These are phyloP conservation scores for Aurelia coerulea DNA, from an alignment of 30 jellyfish, hydroid and myxozoan genomes.

Conservation along the genomic window DNA sequence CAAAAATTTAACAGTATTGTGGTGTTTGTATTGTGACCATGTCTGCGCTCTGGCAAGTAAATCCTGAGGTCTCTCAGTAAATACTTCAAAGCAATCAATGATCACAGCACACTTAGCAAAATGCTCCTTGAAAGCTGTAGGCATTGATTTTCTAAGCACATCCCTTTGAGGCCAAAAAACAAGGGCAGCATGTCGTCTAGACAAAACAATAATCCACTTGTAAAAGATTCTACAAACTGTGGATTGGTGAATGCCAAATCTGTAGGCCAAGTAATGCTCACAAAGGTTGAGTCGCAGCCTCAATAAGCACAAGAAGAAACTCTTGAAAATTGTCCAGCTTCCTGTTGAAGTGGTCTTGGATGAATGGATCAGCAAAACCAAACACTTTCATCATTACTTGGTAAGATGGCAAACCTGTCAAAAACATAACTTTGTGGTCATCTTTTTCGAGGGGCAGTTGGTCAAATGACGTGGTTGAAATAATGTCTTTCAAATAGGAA, in stretches of 20 bases:
- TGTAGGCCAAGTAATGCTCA: conserved; percentile 13
- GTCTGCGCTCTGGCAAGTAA: no score
- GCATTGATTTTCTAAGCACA: conserved; percentile 27
- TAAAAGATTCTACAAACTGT: not conserved
- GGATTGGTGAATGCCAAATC: not conserved
- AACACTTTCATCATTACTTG: not conserved
- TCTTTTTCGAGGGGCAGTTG: not conserved
- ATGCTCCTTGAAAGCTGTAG: conserved; percentile 20
- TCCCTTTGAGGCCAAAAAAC: conserved; percentile 46
- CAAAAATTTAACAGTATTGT: no score
- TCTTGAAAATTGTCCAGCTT: not conserved
- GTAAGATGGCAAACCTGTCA: not conserved
- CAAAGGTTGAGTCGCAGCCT: not conserved
- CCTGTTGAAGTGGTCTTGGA: not conserved
- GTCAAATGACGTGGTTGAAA: not conserved
- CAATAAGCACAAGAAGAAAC: not conserved
- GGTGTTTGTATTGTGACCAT: no score
- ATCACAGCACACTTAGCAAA: conserved; percentile 28
- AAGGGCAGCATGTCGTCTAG: not conserved
- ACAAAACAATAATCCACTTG: not conserved
- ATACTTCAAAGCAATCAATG: conserved; percentile 15
- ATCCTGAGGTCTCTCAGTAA: conserved; percentile 28
- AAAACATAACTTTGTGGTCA: not conserved
- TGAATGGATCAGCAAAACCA: not conserved
- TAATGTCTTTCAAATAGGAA: not conserved